Evolutionary conservation across 2,888 invertebrate species (phyloP).

Genomic region (Dryobota labecula): DNA sequence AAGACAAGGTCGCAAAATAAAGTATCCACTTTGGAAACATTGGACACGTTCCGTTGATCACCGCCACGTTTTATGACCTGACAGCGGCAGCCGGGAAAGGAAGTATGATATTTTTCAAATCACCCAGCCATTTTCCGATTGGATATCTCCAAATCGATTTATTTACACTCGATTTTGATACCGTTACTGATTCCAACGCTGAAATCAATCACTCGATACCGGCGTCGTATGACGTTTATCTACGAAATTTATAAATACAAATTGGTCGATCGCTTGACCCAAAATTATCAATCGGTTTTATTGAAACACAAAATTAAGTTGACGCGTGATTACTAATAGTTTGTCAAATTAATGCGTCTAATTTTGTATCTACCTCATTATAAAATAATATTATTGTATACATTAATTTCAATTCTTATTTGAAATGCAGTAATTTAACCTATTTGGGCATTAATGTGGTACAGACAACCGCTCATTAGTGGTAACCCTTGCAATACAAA

Average conservation of each 20-base stretch:
- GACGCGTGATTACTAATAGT: neutral
- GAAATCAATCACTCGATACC: slow-evolving; percentile 2
- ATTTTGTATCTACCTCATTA: neutral
- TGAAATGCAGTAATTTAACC: neutral
- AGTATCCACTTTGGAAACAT: slow-evolving; percentile 14
- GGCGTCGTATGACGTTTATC: neutral
- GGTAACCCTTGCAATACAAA: neutral
- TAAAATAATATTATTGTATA: neutral
- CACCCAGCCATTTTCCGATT: slow-evolving; percentile 21
- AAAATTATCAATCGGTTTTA: neutral
- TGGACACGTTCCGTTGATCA: slow-evolving; percentile 17
- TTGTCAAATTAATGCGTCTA: neutral
- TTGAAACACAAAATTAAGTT: neutral
- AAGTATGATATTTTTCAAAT: slow-evolving; percentile 30
- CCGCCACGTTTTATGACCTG: slow-evolving; percentile 17
- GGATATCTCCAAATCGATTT: slow-evolving; percentile 34
- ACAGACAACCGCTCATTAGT: neutral
- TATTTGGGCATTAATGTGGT: neutral
- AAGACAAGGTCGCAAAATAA: neutral
- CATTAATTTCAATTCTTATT: neutral
- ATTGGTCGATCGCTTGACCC: slow-evolving; percentile 6
- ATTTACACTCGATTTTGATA: slow-evolving; percentile 12
- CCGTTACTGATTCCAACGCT: slow-evolving; percentile 9
- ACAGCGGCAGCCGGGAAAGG: slow-evolving; percentile 9
- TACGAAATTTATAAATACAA: neutral